Conservation (phyloP, 2,797 vertebrate species). For the Argya squamiceps region DNA sequence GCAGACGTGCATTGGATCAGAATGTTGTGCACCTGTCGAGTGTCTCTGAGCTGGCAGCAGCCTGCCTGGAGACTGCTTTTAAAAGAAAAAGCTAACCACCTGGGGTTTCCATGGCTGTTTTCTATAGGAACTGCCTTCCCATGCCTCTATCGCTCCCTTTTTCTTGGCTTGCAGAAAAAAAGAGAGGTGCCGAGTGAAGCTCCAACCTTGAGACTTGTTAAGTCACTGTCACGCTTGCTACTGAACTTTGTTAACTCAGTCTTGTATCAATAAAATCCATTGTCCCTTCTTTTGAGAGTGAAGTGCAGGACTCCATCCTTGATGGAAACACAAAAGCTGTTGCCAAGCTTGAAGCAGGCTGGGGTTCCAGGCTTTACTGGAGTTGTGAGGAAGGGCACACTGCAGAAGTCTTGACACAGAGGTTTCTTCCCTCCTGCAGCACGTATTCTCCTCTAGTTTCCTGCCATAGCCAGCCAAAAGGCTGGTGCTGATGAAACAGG, state of each 20-base stretch:
- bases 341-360: neutral
- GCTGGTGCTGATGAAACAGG: neutral
- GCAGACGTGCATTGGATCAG: neutral
- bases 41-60: neutral
- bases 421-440: neutral
- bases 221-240: neutral
- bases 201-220: neutral
- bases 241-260: neutral
- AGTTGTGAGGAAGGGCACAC: neutral
- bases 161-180: neutral
- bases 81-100: neutral
- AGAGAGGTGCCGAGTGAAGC: accelerated
- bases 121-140: neutral
- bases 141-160: neutral
- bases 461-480: neutral
- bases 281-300: neutral
- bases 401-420: neutral
- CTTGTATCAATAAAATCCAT: neutral
- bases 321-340: neutral
- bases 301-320: neutral
- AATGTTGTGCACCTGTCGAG: neutral
- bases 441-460: neutral
- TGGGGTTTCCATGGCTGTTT: neutral
- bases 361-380: neutral
- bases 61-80: neutral